Evolutionary conservation across 2,113 vertebrate species (phyloP).

Genomic region (Vulpes ferrilata): DNA sequence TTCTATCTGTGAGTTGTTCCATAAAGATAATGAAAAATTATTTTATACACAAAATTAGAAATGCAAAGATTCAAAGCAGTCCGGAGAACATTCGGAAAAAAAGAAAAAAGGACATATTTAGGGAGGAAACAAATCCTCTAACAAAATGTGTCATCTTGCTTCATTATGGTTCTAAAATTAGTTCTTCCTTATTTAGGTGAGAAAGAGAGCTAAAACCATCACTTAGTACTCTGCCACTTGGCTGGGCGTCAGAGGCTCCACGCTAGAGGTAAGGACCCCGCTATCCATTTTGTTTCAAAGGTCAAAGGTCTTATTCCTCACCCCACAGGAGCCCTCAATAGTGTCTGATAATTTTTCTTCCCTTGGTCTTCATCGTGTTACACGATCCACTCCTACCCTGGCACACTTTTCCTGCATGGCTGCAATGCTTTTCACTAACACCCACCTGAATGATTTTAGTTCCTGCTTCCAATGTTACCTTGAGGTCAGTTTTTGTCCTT

Average conservation of each 20-base stretch:
- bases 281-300: slow-evolving; percentile 46
- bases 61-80: slow-evolving; percentile 45
- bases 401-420: neutral
- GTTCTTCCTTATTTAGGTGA: slow-evolving; percentile 12
- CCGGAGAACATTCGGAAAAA: neutral
- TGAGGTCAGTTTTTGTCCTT: slow-evolving; percentile 37
- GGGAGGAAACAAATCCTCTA: slow-evolving; percentile 31
- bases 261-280: neutral
- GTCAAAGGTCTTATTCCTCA: slow-evolving; percentile 37
- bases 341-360: neutral
- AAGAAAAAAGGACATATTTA: slow-evolving; percentile 29
- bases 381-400: neutral
- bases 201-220: slow-evolving; percentile 47
- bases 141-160: slow-evolving; percentile 36
- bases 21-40: slow-evolving; percentile 62
- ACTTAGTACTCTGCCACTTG: neutral
- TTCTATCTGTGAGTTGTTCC: slow-evolving; percentile 44
- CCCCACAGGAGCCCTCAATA: neutral
- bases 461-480: neutral
- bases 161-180: slow-evolving; percentile 47
- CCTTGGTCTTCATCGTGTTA: neutral
- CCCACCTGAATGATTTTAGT: slow-evolving; percentile 3
- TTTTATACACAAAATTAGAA: slow-evolving; percentile 60
- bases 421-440: slow-evolving; percentile 29
- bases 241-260: neutral